phyloP scores from a whole-genome alignment of 92 coral and sea anemone genomes.

The Hydrozoanthus gracilis region DNA sequence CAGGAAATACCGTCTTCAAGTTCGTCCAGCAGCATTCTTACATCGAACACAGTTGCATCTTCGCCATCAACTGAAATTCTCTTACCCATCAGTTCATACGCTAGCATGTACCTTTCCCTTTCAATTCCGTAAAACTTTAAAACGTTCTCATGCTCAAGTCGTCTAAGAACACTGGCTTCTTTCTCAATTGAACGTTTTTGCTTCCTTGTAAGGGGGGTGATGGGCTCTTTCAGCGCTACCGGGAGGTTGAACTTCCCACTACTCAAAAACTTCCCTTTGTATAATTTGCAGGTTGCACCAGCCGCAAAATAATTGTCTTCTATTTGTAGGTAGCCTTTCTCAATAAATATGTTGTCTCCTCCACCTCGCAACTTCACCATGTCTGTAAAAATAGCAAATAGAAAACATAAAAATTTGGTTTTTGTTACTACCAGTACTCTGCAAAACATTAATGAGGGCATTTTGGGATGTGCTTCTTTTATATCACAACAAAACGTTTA shows the following conservation, averaged over 20 bases:
- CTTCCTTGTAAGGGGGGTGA: constrained; percentile 45
- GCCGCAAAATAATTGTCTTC: constrained; percentile 30
- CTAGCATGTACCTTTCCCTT: constrained; percentile 55
- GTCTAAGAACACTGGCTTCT: constrained; percentile 50
- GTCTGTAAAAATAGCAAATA: not conserved
- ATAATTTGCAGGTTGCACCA: constrained; percentile 47
- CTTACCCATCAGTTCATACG: constrained; percentile 52
- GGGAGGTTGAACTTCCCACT: constrained; percentile 23
- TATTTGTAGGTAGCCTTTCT: not conserved
- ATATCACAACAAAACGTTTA: not conserved
- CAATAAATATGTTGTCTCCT: not conserved
- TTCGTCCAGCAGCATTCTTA: constrained; percentile 49
- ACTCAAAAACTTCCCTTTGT: constrained; percentile 49
- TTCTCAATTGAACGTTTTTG: constrained; percentile 47
- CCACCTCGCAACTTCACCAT: not conserved
- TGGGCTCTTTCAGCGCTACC: constrained; percentile 62
- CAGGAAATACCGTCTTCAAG: constrained; percentile 45
- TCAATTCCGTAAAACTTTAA: constrained; percentile 48
- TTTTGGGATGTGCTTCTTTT: not conserved
- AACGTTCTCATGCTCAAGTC: constrained; percentile 53
- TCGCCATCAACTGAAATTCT: constrained; percentile 29
- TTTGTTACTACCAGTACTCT: not conserved
- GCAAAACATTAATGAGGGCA: not conserved
- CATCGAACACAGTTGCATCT: constrained; percentile 44
- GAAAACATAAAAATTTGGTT: not conserved